Percentiles rank a stretch among this genome's conserved stretches.
Evolutionary conservation across 2,888 invertebrate species (phyloP).

Genomic region (Melieria picta): DNA sequence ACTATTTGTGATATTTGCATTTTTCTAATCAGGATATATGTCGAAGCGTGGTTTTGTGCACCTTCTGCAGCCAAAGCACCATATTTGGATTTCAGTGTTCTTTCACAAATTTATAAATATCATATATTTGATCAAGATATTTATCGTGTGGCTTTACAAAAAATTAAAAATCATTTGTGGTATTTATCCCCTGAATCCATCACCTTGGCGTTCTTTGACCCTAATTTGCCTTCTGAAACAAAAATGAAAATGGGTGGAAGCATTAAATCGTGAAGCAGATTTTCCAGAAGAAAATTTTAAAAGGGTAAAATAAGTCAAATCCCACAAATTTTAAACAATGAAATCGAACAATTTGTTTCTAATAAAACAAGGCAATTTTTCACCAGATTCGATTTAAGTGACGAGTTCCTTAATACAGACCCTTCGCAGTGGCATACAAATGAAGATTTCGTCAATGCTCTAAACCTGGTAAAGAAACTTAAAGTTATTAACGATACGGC

Average conservation of each 20-base stretch:
- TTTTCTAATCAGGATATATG: no score
- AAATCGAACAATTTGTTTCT: constrained; percentile 23
- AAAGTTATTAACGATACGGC: constrained; percentile 36
- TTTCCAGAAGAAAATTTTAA: constrained; percentile 27
- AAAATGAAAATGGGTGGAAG: constrained; percentile 26
- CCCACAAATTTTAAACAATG: constrained; percentile 26
- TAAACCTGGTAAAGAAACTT: constrained; percentile 32
- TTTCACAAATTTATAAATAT: constrained; percentile 5
- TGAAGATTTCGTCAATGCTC: constrained; percentile 22
- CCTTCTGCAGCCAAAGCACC: no score
- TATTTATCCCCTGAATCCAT: constrained; percentile 28
- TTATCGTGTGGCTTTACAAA: constrained; percentile 17
- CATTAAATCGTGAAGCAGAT: constrained; percentile 4
- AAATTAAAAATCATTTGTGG: constrained; percentile 26
- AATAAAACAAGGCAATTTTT: constrained; percentile 20
- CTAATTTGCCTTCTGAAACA: constrained; percentile 29
- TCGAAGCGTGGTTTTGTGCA: no score
- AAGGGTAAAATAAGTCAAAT: constrained; percentile 23
- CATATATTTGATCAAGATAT: constrained; percentile 19
- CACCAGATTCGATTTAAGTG: constrained; percentile 13
- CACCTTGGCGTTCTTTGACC: constrained; percentile 25
- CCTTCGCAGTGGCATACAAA: constrained; percentile 29
- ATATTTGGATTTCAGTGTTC: no score
- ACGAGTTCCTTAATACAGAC: constrained; percentile 34
- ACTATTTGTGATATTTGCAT: constrained; percentile 30